Evolutionary conservation across 2,888 invertebrate genomes (phyloP), one percentile per base, ranked within the genome.

Genomic region (Synanthedon vespiformis): DNA sequence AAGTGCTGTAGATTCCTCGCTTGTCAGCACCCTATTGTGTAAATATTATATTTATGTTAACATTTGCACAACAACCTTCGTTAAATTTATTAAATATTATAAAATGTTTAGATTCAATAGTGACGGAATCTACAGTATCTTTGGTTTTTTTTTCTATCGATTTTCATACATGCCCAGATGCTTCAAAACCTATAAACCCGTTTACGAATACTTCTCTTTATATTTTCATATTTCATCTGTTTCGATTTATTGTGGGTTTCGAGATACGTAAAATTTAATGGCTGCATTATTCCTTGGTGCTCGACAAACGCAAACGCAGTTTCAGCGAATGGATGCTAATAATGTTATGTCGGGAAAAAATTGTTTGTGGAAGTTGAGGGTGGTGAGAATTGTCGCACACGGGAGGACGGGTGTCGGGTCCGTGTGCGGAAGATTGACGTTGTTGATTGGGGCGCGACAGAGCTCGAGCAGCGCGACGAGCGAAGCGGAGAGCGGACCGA

Each of bases 1-100:
- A 57, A 64, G 59, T 62, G 72, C 73, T 75, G 72, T 76, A 77
- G 77, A 76, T 77, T 78, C 77, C 63, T 73, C 67, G 75, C 76
- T 72, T 73, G 61, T 60, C 54, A 6, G 34, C 34, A 34, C 34
- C 10, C 10, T 10, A 34, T 34, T 27, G 22, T 71, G 71, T 71
- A 71, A 56, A 71, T 71, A 68, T 51, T 48, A 57, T 59, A 63
- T 18, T 18, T 65, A 55, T 58, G 53, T 18, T 50, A 54, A 63
- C 63, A 65, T 65, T 57, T 52, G 56, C 56, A 56, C 56, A 54
- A 10, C 44, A n/a, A 48, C 50, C 55, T 52, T 50, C 47, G 51
- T 56, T 48, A 22, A 22, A 22, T 22, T 22, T 22, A 22, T 22
- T 22, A 22, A 22, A 22, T 22, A 22, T 52, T 50, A 49, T 54